These are phyloP conservation scores for Cataglyphis rosenhaueri DNA, from an alignment of 2,888 invertebrate species.

Conservation along the genomic window DNA sequence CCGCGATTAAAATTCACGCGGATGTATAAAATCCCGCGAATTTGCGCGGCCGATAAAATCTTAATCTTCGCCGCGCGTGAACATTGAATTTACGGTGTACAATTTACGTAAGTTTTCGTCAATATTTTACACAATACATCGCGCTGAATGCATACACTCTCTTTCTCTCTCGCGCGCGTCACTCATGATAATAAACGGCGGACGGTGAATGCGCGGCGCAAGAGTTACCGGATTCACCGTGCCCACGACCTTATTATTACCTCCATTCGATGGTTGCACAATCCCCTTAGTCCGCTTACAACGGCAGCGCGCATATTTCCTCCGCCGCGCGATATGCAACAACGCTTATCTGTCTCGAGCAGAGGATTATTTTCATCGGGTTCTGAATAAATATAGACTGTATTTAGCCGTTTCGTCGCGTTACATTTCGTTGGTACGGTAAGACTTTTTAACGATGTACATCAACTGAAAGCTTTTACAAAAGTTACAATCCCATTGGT, in stretches of 20 bases:
- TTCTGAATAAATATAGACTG: neutral
- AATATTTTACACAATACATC: slow-evolving; percentile 33
- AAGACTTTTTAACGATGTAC: slow-evolving; percentile 44
- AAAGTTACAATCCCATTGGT: slow-evolving; percentile 16
- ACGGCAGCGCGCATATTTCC: slow-evolving; percentile 18
- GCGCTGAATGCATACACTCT: neutral
- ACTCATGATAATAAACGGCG: slow-evolving; percentile 9
- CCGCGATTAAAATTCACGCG: slow-evolving; percentile 7
- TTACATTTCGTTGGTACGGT: neutral
- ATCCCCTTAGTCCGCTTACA: slow-evolving; percentile 55
- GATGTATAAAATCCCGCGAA: slow-evolving; percentile 4
- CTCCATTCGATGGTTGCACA: slow-evolving; percentile 67
- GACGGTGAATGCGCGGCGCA: slow-evolving; percentile 37
- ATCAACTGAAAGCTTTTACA: slow-evolving; percentile 16
- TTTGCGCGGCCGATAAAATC: slow-evolving; percentile 14
- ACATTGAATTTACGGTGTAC: slow-evolving; percentile 26
- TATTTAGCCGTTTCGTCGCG: slow-evolving; percentile 19
- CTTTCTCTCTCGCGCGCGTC: slow-evolving; percentile 22
- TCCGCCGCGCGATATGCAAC: neutral
- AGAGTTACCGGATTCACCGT: slow-evolving; percentile 59
- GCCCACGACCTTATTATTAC: slow-evolving; percentile 65
- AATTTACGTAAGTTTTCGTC: slow-evolving; percentile 38
- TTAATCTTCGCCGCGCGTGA: slow-evolving; percentile 2
- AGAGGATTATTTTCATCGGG: slow-evolving; percentile 45
- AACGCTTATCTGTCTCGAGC: slow-evolving; percentile 27